These are phyloP conservation scores for Riparia riparia DNA, from an alignment of 2,113 vertebrate species.

Conservation along the genomic window DNA sequence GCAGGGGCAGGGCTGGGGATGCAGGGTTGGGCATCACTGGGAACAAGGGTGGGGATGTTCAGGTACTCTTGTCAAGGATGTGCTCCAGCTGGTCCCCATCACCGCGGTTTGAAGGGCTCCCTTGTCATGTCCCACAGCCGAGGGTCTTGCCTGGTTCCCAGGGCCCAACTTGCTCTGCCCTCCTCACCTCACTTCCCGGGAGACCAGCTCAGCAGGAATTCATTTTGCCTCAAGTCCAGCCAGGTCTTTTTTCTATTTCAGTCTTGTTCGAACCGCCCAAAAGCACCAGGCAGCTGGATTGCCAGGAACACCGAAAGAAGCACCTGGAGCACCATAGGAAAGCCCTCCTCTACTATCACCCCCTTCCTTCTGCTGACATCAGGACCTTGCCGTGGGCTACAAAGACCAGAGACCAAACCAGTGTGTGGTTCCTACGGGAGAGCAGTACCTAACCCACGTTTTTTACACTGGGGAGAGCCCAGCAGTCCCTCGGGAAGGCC, in stretches of 20 bases:
- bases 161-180: background rate
- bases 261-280: background rate
- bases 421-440: background rate
- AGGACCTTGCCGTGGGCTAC: background rate
- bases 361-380: background rate
- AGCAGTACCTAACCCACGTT: background rate
- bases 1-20: background rate
- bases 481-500: background rate
- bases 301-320: background rate
- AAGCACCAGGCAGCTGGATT: background rate
- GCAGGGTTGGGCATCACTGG: background rate
- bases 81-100: background rate
- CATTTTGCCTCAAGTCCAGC: background rate
- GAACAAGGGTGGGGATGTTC: background rate
- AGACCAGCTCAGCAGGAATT: background rate
- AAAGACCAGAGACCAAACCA: background rate
- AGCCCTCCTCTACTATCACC: background rate
- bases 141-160: background rate
- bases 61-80: background rate
- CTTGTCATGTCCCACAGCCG: accelerated
- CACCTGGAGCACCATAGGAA: background rate
- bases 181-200: background rate
- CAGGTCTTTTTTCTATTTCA: background rate
- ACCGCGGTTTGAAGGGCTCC: accelerated
- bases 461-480: background rate